Conservation (phyloP, 2,113 vertebrate genomes). For the Vulpes vulpes region DNA sequence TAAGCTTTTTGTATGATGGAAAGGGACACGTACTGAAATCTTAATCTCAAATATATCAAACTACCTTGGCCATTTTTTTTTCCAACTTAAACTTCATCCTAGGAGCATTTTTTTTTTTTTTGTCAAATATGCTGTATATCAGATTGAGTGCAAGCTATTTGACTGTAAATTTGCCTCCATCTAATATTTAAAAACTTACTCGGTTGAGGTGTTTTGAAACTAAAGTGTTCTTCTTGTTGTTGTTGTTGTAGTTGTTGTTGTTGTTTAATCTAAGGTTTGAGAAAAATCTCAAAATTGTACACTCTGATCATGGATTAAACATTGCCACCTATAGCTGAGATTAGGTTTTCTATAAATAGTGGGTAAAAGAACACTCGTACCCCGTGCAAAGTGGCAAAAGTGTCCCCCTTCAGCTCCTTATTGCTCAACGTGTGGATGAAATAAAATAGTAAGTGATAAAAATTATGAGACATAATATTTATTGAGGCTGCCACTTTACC, state of each 20-base stretch:
- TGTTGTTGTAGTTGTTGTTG: background rate
- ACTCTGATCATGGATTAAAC: conserved; percentile 41
- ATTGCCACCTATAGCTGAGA: conserved; percentile 27
- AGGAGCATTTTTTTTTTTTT: background rate
- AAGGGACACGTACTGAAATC: background rate
- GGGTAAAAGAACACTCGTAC: background rate
- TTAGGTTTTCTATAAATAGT: conserved; percentile 25
- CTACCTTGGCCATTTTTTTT: background rate
- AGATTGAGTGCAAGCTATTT: background rate
- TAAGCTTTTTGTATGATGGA: background rate
- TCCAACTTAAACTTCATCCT: conserved; percentile 31
- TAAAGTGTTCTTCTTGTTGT: background rate
- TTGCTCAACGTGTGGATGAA: background rate
- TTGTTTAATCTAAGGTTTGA: background rate
- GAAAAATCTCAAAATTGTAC: conserved; percentile 15
- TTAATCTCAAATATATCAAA: background rate
- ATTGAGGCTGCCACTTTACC: background rate
- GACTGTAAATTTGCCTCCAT: conserved; percentile 1
- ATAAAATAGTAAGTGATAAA: background rate
- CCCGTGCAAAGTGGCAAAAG: background rate
- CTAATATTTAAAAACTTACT: background rate
- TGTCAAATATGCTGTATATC: background rate
- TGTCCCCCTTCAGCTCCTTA: background rate
- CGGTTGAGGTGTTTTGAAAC: background rate
- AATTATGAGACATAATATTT: background rate